Evolutionary conservation across 2,888 invertebrate species (phyloP), one percentile per base, ranked within the genome.

Genomic region (Malthinus seriepunctatus): DNA sequence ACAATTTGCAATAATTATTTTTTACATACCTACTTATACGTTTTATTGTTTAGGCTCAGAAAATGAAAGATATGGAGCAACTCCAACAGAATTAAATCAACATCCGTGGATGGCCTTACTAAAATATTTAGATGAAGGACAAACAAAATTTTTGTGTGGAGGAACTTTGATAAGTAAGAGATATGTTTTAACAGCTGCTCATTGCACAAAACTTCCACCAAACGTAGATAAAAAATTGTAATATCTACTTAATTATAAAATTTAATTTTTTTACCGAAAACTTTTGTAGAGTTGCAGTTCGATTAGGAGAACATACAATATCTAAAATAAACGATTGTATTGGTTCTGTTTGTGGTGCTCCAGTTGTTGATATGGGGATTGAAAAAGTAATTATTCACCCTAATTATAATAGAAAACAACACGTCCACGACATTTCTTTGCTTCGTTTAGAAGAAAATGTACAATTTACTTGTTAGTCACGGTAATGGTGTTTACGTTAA

Each of bases 101-200:
- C 81, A 78, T 65, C 82, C 83, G 0, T 83, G 82, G 82, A 63
- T 79, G 60, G 76, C 72, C 0, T 63, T 82, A 1, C 70, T 82
- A n/a, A 76, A 78, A 47, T 80, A 81, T 67, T 73, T 71, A 44
- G 48, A 60, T 8, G 32, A 45, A 14, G 14, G 52, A 5, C 35
- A 59, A 31, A 15, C 2, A 1, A 23, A 12, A 14, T n/a, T 42
- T 14, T 9, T 4, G 4, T 42, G 42, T 9, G 42, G 42, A 2
- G 42, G 42, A 5, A 15, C 42, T 7, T n/a, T 42, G 7, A 42
- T 42, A 9, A 42, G 2, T 12, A 14, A 42, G 9, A 1, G 14
- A 1, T 42, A 42, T 5, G 42, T 42, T 14, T 8, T 42, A 6
- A 42, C 42, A 14, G 42, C 42, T 2, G 42, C 42, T 42, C 42